Evolutionary conservation across 1,140 invertebrate genomes (phyloP).

Genomic region (Listronotus oregonensis): DNA sequence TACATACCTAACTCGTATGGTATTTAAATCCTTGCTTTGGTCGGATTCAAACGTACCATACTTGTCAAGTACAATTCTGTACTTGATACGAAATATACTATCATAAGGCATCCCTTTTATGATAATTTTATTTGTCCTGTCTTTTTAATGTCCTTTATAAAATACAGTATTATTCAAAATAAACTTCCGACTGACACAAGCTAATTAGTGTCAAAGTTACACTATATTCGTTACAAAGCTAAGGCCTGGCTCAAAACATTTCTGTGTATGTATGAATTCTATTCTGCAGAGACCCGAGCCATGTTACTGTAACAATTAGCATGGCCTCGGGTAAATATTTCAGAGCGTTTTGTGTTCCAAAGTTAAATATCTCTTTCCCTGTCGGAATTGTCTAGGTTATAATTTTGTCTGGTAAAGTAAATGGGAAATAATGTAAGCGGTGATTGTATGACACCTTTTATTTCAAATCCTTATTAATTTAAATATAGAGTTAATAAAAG

Average conservation of each 20-base stretch:
- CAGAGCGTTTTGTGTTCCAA: background rate
- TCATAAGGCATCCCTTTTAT: too few relatives aligned
- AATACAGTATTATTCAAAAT: background rate
- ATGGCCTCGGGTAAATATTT: constrained; percentile 5
- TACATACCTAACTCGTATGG: too few relatives aligned
- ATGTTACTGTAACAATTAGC: constrained; percentile 8
- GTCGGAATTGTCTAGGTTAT: background rate
- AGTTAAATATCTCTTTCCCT: background rate
- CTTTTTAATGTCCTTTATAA: too few relatives aligned
- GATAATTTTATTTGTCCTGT: too few relatives aligned
- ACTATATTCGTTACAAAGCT: background rate
- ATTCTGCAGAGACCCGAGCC: background rate
- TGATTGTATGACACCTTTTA: too few relatives aligned
- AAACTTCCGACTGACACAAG: constrained; percentile 3
- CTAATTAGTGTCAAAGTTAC: constrained; percentile 3
- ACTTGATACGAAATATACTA: too few relatives aligned
- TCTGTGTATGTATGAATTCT: constrained; percentile 1
- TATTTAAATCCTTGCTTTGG: too few relatives aligned
- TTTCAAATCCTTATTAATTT: too few relatives aligned
- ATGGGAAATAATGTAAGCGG: too few relatives aligned
- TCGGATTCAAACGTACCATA: too few relatives aligned
- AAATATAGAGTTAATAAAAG: too few relatives aligned
- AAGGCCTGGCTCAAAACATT: constrained; percentile 9
- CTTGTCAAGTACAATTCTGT: too few relatives aligned
- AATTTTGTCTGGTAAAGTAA: background rate